Percentiles rank a stretch among this genome's conserved stretches.
phyloP scores from a whole-genome alignment of 2,888 invertebrate genomes.

The Syrista parreyssii region DNA sequence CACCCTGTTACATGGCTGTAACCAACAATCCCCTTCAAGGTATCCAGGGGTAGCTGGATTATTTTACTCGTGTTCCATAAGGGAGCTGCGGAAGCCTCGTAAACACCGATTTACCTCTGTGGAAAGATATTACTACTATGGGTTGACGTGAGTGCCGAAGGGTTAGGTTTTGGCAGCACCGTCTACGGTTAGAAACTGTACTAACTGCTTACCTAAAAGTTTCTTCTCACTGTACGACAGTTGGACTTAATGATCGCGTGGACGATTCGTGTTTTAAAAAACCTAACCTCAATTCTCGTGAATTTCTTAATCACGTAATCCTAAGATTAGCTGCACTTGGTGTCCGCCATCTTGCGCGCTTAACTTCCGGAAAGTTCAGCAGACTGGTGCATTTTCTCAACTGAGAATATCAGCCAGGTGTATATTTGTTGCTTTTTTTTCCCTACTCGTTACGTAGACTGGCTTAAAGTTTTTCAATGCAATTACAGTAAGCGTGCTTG shows the following conservation, averaged over 20 bases:
- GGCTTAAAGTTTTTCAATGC: no score
- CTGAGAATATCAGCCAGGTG: neutral
- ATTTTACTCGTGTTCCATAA: neutral
- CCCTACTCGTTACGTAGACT: no score
- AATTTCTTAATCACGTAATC: neutral
- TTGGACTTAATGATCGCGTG: neutral
- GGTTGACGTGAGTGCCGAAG: neutral
- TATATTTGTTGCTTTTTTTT: no score
- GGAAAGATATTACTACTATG: neutral
- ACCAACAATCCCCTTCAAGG: neutral
- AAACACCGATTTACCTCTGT: neutral
- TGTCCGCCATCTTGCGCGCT: no score
- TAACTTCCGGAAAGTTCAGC: neutral
- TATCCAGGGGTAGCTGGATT: neutral
- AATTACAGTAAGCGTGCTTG: no score
- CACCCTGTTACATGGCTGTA: neutral
- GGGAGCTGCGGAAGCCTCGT: neutral
- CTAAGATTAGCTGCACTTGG: neutral
- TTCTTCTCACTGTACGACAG: neutral
- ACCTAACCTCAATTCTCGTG: neutral
- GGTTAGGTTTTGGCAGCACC: neutral
- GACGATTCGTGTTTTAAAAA: neutral
- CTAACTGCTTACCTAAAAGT: neutral
- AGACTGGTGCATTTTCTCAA: neutral
- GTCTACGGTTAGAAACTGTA: neutral